Conservation (phyloP, 2,113 vertebrate species). For the Ginglymostoma cirratum region DNA sequence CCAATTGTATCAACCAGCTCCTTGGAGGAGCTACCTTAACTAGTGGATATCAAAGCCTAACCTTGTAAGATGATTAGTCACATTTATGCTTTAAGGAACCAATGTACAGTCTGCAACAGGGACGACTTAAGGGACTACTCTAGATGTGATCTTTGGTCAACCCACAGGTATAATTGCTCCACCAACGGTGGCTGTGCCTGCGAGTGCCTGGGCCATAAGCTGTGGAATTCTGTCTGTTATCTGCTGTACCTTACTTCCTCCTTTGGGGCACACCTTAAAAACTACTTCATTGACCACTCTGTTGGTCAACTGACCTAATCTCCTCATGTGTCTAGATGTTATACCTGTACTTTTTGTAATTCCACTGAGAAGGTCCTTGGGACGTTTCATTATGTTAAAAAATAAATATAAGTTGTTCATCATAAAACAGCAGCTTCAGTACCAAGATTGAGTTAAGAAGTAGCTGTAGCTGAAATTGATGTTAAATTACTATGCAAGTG, state of each 20-base stretch:
- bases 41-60: neutral
- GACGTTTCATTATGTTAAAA: too few species aligned
- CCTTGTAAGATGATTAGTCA: neutral
- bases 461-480: neutral
- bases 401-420: neutral
- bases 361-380: too few species aligned
- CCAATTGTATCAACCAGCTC: neutral
- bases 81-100: neutral
- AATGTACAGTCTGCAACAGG: neutral
- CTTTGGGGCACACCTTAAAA: too few species aligned
- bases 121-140: neutral
- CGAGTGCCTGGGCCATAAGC: too few species aligned
- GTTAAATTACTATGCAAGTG: neutral
- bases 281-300: too few species aligned
- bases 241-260: too few species aligned
- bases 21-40: neutral
- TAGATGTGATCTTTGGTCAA: neutral
- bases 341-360: too few species aligned
- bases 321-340: too few species aligned
- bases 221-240: too few species aligned
- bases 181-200: too few species aligned
- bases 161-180: neutral
- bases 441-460: neutral
- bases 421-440: neutral
- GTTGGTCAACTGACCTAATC: too few species aligned